These are phyloP conservation scores for Callyntrura guangdongensis DNA, from an alignment of 2,888 invertebrate species.

Conservation along the genomic window DNA sequence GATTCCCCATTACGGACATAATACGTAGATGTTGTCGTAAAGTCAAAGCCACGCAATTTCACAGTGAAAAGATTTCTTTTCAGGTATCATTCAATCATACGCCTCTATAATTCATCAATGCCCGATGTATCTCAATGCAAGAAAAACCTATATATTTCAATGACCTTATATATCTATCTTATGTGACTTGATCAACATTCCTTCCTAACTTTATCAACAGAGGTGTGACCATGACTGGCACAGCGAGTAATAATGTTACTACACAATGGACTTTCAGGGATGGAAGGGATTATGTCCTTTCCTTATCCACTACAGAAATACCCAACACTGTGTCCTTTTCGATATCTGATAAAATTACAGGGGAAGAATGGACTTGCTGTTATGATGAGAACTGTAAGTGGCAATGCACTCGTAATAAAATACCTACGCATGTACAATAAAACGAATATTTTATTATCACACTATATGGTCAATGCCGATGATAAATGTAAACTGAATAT, in stretches of 20 bases:
- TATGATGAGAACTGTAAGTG: slow-evolving; percentile 87
- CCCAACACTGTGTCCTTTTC: slow-evolving; percentile 87
- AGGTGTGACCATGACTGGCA: slow-evolving; percentile 65
- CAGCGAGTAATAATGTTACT: slow-evolving; percentile 70
- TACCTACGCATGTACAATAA: background rate
- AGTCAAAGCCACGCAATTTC: background rate
- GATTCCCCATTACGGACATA: background rate
- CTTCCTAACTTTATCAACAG: slow-evolving; percentile 27
- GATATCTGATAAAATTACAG: slow-evolving; percentile 87
- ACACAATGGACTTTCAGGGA: slow-evolving; percentile 82
- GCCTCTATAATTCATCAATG: slow-evolving; percentile 38
- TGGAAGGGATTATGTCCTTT: slow-evolving; percentile 82
- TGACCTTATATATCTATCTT: slow-evolving; percentile 12
- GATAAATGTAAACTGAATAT: background rate
- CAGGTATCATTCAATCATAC: slow-evolving; percentile 51
- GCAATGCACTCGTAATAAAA: slow-evolving; percentile 22
- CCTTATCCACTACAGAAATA: slow-evolving; percentile 84
- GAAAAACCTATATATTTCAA: slow-evolving; percentile 14
- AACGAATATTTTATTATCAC: background rate
- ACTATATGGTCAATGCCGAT: slow-evolving; percentile 82
- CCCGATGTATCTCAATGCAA: slow-evolving; percentile 41
- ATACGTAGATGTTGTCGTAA: slow-evolving; percentile 37
- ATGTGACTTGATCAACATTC: slow-evolving; percentile 34
- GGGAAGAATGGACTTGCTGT: slow-evolving; percentile 88
- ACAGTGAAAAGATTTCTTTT: slow-evolving; percentile 27